Evolutionary conservation across 2,888 invertebrate species (phyloP), one percentile per base, ranked within the genome.

Genomic region (Tenthredo notha): DNA sequence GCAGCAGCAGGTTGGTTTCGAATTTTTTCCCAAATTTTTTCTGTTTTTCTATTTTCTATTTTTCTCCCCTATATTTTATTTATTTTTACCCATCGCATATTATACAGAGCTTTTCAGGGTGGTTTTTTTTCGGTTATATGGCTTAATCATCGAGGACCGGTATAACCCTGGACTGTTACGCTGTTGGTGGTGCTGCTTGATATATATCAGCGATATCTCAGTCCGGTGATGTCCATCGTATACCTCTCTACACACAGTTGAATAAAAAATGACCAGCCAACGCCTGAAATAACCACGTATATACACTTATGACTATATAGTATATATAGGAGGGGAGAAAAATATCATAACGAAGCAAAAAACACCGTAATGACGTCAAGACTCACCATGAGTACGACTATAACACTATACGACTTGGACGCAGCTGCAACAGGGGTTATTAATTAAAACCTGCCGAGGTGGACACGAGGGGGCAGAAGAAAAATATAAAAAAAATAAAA

Each of bases 341-440:
- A 15, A 77, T 47, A 47, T 43, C 40, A 77, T 86, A 86, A 86
- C 25, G 61, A 85, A 87, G 87, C 90, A 90, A 90, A 92, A 90
- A 91, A 90, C 87, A 85, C 85, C 87, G 90, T 92, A 92, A 93
- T 92, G 92, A 92, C 91, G 90, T 91, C 92, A 90, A 88, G 88
- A 89, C 86, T 83, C 87, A 88, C 89, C 89, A 37, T 37, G 90
- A 33, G 33, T 12, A 12, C 18, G 4, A 12, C 29, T 29, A 12
- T 29, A n/a, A n/a, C n/a, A n/a, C n/a, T n/a, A n/a, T 9, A 18
- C 65, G 12, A 12, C 21, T 65, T 3, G 6, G 25, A 40, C 47
- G 67, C 92, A 93, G 92, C 93, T 92, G 92, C 89, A 90, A 90
- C 61, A 21, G 87, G 67, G 89, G 91, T 92, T 92, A 93, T 93